Evolutionary conservation across 2,113 vertebrate genomes (phyloP).

Genomic region (Eulacestoma nigropectus): DNA sequence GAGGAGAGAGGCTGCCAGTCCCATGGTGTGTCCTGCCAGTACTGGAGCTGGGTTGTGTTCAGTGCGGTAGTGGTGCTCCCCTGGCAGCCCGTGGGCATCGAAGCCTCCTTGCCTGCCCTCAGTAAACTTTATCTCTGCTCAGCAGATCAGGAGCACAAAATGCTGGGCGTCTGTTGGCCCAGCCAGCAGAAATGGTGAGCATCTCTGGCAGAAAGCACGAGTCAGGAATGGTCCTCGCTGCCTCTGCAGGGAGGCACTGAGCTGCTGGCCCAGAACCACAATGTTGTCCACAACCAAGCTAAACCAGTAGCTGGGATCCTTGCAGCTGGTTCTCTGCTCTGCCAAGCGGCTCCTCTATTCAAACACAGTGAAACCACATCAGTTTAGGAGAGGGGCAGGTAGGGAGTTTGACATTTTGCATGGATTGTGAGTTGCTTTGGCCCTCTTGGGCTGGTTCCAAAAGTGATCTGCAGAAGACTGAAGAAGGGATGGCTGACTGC

Average conservation of each 20-base stretch:
- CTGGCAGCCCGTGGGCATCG: rapidly evolving
- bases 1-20: not conserved
- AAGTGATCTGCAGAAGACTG: not conserved
- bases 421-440: not conserved
- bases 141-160: not conserved
- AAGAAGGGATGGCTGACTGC: not conserved
- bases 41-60: not conserved
- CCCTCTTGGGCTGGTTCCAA: not conserved
- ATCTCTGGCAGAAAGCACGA: not conserved
- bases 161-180: not conserved
- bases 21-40: rapidly evolving
- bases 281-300: rapidly evolving
- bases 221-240: not conserved
- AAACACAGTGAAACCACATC: not conserved
- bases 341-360: not conserved
- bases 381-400: not conserved
- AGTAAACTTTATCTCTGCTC: not conserved
- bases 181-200: not conserved
- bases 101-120: not conserved
- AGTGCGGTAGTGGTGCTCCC: not conserved
- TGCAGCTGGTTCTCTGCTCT: not conserved
- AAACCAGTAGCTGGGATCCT: not conserved
- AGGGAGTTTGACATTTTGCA: not conserved
- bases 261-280: not conserved
- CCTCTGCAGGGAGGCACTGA: not conserved